Conservation (phyloP, 2,888 invertebrate species). For the Mechanitis mazaeus region DNA sequence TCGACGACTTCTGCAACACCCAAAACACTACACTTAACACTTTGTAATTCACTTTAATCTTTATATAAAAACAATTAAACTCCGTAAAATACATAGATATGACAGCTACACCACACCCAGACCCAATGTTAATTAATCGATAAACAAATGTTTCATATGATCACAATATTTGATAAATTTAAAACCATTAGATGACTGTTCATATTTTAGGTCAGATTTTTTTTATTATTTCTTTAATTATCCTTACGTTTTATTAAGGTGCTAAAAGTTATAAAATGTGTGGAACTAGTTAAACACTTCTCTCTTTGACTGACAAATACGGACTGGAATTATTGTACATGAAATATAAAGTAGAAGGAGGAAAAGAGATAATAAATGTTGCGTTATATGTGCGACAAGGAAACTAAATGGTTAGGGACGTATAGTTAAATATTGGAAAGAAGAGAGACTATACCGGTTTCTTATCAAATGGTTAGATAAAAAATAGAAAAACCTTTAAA, state of each 20-base stretch:
- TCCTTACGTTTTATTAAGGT: slow-evolving; percentile 19
- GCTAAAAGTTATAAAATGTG: slow-evolving; percentile 22
- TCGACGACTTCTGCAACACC: slow-evolving; percentile 87
- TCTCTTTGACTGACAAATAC: slow-evolving; percentile 51
- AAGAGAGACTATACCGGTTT: slow-evolving; percentile 48
- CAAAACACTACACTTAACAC: slow-evolving; percentile 29
- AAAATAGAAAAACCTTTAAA: slow-evolving; percentile 10
- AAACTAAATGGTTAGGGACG: slow-evolving; percentile 41
- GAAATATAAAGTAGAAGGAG: slow-evolving; percentile 34
- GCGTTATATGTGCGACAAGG: slow-evolving; percentile 38
- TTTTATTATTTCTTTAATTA: not conserved
- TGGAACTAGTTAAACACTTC: slow-evolving; percentile 35
- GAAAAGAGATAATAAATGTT: slow-evolving; percentile 38
- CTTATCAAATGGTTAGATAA: slow-evolving; percentile 27
- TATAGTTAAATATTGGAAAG: slow-evolving; percentile 25
- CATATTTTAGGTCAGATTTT: slow-evolving; percentile 40
- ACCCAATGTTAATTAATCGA: slow-evolving; percentile 52
- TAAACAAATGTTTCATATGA: slow-evolving; percentile 21
- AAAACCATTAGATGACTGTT: slow-evolving; percentile 15
- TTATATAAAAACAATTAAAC: slow-evolving; percentile 18
- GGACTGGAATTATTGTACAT: slow-evolving; percentile 47
- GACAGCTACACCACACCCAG: slow-evolving; percentile 68
- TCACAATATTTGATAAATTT: too few species aligned
- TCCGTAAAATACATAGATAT: slow-evolving; percentile 25
- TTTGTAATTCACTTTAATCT: slow-evolving; percentile 10